Base-by-base conservation (phyloP, 2,888 invertebrate genomes). In the Sarcophaga caerulescens region DNA sequence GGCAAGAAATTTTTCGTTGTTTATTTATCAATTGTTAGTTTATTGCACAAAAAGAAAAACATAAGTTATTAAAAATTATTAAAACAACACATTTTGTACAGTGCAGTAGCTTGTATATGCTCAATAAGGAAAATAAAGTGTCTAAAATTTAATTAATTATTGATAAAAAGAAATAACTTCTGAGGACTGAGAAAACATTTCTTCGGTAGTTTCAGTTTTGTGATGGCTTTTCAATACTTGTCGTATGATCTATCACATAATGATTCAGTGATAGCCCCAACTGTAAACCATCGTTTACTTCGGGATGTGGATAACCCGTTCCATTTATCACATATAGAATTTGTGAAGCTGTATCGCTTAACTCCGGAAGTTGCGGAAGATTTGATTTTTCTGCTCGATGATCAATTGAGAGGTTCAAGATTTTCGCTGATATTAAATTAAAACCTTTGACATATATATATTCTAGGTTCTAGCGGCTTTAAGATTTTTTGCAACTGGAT, bases 271-370 rank as follows among this genome's bases (percentile, higher is more conserved):
- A 71, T 11, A 59, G 59, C 35, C 59, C 19, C 59, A 12, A n/a
- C 25, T 19, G 59, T 70, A 12, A 60, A 60, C 59, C 71, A 35
- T 8, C 71, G 71, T 44, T n/a, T 35, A 17, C 59, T 71, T 59
- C 71, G 59, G 35, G 59, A 71, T 59, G 11, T 4, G 19, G 44
- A 59, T 60, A 5, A 71, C 44, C 71, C 69, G 23, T 70, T 70
- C 57, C 52, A 70, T 14, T 70, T 70, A 25, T 8, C 69, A 57
- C 17, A 8, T 23, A 23, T 19, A 19, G 52, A 69, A 52, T 65
- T 69, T 69, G 52, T 52, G 57, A 70, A 70, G 57, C 25, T 70
- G 14, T 69, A 52, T 44, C 71, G 71, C 12, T 60, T 60, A 59
- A 71, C 12, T 68, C 45, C 68, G 21, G 71, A 71, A 25, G 57